phyloP scores from a whole-genome alignment of 2,113 vertebrate genomes.

The Loxodonta africana region DNA sequence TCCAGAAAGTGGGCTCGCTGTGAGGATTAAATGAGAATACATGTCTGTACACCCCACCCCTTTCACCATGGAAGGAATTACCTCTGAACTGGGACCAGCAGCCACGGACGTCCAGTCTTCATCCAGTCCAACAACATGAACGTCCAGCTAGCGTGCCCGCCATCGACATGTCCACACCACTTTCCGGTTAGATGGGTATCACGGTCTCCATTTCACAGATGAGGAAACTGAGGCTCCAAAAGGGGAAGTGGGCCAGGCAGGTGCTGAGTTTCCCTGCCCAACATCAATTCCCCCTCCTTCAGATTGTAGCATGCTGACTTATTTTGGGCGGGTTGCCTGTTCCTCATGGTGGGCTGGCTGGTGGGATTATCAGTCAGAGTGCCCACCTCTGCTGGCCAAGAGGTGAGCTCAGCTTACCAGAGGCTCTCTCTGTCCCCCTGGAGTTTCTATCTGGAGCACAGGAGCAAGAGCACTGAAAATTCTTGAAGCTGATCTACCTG shows the following conservation, averaged over 20 bases:
- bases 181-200: fast-evolving
- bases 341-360: fast-evolving
- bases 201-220: no score
- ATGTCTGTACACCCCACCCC: fast-evolving
- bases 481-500: fast-evolving
- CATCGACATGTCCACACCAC: fast-evolving
- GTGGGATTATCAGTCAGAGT: neutral
- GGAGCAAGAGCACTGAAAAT: neutral
- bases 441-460: neutral
- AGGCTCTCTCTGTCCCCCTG: neutral
- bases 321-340: neutral
- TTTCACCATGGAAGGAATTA: neutral
- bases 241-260: fast-evolving
- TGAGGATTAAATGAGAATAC: fast-evolving
- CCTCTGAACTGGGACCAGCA: neutral
- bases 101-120: neutral
- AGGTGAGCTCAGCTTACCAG: neutral
- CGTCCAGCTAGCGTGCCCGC: fast-evolving
- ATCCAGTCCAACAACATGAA: fast-evolving
- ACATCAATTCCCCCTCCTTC: neutral
- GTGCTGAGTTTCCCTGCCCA: neutral
- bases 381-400: neutral
- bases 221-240: neutral
- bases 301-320: fast-evolving
- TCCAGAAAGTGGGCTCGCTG: neutral